These are phyloP conservation scores for Hylia prasina DNA, from an alignment of 2,113 vertebrate genomes.

Conservation along the genomic window DNA sequence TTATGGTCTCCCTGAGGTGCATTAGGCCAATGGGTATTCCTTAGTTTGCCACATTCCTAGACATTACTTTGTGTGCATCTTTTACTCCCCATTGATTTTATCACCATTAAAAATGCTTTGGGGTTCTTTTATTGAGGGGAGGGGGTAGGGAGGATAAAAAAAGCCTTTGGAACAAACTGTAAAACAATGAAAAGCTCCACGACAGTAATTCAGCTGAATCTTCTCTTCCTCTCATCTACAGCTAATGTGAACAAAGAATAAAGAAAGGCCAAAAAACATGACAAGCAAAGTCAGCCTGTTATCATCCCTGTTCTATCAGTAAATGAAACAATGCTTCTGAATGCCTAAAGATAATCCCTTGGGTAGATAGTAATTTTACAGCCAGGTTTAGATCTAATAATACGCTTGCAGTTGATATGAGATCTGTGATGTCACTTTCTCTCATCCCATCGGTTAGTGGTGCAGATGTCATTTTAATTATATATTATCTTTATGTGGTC, in stretches of 20 bases:
- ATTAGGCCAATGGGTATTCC: not conserved
- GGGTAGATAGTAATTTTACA: constrained; percentile 56
- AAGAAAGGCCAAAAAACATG: constrained; percentile 34
- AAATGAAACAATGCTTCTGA: constrained; percentile 53
- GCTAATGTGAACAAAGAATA: not conserved
- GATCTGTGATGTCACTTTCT: constrained; percentile 47
- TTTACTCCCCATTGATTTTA: not conserved
- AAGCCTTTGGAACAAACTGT: not conserved
- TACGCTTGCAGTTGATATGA: constrained; percentile 16
- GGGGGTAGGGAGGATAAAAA: not conserved
- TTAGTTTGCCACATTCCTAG: not conserved
- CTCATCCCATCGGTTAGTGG: not conserved
- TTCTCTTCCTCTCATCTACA: constrained; percentile 2
- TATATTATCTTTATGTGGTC: constrained; percentile 25
- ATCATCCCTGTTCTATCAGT: constrained; percentile 40
- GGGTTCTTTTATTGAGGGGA: not conserved
- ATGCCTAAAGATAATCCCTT: constrained; percentile 43
- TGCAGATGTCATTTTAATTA: constrained; percentile 54
- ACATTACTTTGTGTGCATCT: not conserved
- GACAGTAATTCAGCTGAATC: not conserved
- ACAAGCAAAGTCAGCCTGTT: constrained; percentile 51
- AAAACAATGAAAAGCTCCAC: not conserved
- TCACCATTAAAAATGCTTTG: not conserved
- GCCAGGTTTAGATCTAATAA: constrained; percentile 62
- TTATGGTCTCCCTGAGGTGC: not conserved